A percentile compares a stretch with the other conserved stretches of the same genome.
Conservation (phyloP, 2,113 vertebrate genomes). For the Athene cunicularia region DNA sequence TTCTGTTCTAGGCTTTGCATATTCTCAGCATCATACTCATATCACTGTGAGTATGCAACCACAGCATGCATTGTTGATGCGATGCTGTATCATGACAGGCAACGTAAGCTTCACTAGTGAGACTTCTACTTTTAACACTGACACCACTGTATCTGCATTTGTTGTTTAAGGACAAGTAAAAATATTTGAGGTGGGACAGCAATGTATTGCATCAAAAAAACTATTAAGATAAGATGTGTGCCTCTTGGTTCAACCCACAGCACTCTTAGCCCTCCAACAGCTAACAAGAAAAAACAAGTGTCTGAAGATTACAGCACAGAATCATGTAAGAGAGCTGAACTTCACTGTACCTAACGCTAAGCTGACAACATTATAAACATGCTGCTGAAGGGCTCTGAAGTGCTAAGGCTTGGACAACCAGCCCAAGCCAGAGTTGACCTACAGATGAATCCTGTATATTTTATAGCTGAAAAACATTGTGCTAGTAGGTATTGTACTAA, state of each 20-base stretch:
- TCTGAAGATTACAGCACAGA: neutral
- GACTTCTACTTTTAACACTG: neutral
- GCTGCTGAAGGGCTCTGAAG: neutral
- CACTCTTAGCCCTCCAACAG: neutral
- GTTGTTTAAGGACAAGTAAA: neutral
- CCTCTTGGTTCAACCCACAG: neutral
- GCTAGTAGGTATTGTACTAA: too few relatives aligned
- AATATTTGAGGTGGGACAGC: neutral
- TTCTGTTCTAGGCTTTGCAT: neutral
- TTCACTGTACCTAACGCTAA: neutral
- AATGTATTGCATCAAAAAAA: neutral
- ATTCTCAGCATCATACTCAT: neutral
- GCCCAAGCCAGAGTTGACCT: too few relatives aligned
- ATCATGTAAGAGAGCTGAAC: neutral
- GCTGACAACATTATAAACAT: neutral
- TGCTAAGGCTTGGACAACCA: too few relatives aligned
- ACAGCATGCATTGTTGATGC: rapidly evolving
- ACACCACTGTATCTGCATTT: neutral
- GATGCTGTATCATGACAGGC: neutral
- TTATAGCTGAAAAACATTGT: too few relatives aligned
- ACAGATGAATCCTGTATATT: too few relatives aligned
- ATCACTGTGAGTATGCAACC: neutral
- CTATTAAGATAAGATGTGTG: neutral
- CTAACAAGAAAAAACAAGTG: neutral
- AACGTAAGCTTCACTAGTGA: rapidly evolving